Percentiles rank a stretch among this genome's conserved stretches.
These are phyloP conservation scores for Acestrorhynchus altus DNA, from an alignment of 2,797 vertebrate species.

Conservation along the genomic window DNA sequence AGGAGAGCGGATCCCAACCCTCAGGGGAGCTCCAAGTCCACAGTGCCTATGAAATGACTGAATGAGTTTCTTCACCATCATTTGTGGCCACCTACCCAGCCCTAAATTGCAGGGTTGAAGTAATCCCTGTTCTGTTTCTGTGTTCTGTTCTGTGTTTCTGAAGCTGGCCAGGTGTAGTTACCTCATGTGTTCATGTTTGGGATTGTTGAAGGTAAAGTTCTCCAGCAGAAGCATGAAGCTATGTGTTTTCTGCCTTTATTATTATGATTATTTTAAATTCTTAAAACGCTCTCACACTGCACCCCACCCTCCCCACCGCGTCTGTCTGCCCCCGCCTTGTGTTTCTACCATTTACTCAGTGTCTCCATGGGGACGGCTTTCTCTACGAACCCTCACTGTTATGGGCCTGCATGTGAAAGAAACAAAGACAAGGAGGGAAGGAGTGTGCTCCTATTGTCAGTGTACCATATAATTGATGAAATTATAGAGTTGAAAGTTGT, in stretches of 20 bases:
- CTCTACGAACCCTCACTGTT: conserved; percentile 60
- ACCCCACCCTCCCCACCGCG: conserved; percentile 42
- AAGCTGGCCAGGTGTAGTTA: conserved; percentile 63
- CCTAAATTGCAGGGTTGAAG: conserved; percentile 26
- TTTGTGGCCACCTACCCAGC: neutral
- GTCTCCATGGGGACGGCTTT: conserved; percentile 69
- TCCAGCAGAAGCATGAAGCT: conserved; percentile 49
- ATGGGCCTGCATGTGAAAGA: conserved; percentile 58
- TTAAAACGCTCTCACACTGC: conserved; percentile 30
- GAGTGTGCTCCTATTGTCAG: conserved; percentile 11
- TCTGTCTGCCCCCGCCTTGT: conserved; percentile 36
- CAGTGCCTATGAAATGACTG: conserved; percentile 1
- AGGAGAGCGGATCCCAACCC: conserved; percentile 1
- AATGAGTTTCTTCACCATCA: neutral
- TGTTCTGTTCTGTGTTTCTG: conserved; percentile 60
- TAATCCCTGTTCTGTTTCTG: conserved; percentile 54
- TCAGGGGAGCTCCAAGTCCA: conserved; percentile 1
- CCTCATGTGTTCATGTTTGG: conserved; percentile 67
- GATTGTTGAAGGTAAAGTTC: conserved; percentile 71
- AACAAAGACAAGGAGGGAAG: conserved; percentile 37
- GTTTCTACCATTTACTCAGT: conserved; percentile 65
- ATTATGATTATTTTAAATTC: conserved; percentile 8
- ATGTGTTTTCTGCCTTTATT: neutral
- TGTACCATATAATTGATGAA: neutral
- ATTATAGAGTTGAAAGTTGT: neutral